phyloP scores from a whole-genome alignment of 1,140 invertebrate species.

The Panulirus ornatus region DNA sequence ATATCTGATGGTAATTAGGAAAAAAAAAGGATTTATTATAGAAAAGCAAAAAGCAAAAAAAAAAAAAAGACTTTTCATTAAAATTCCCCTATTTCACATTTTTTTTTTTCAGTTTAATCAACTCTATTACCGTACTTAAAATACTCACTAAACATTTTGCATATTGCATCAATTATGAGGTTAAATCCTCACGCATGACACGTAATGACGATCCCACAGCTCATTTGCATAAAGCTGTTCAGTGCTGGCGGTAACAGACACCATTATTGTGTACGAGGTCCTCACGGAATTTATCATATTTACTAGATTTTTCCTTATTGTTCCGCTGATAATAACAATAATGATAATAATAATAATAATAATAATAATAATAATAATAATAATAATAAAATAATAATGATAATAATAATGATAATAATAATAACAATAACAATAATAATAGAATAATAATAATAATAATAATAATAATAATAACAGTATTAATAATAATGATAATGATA shows the following conservation, averaged over 20 bases:
- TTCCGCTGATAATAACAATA: too few species aligned
- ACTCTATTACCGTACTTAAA: slow-evolving; percentile 43
- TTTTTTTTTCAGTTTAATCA: slow-evolving; percentile 33
- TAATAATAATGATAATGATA: too few species aligned
- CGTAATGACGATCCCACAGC: slow-evolving; percentile 57
- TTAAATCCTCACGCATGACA: slow-evolving; percentile 54
- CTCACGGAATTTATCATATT: slow-evolving; percentile 18
- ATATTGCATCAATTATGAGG: slow-evolving; percentile 59
- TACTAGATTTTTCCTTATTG: too few species aligned
- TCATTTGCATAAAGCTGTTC: slow-evolving; percentile 62
- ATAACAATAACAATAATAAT: too few species aligned
- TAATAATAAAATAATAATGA: too few species aligned
- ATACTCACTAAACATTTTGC: slow-evolving; percentile 48
- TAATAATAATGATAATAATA: too few species aligned
- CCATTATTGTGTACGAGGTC: not conserved
- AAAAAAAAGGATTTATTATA: not conserved
- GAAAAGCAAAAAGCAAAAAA: not conserved
- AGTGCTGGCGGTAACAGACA: slow-evolving; percentile 45
- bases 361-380: too few species aligned
- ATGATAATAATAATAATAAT: too few species aligned
- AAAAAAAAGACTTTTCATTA: slow-evolving; percentile 15
- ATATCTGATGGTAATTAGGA: not conserved
- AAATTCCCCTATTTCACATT: slow-evolving; percentile 40
- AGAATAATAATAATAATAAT: too few species aligned
- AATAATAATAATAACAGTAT: too few species aligned